Percentiles rank a stretch among this genome's conserved stretches.
phyloP scores from a whole-genome alignment of 2,113 vertebrate genomes.

The Cnemophilus loriae region DNA sequence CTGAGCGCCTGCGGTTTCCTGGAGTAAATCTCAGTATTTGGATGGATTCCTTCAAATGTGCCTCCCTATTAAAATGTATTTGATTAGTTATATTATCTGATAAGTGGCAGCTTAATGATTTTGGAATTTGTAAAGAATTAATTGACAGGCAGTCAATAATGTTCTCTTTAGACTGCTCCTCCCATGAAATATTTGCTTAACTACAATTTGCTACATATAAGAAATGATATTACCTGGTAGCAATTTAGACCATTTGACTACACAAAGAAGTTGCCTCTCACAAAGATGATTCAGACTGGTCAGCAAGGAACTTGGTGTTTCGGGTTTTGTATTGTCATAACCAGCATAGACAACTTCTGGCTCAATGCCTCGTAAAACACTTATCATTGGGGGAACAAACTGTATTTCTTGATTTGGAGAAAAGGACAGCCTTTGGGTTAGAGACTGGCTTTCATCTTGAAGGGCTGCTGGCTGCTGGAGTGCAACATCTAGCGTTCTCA shows the following conservation, averaged over 20 bases:
- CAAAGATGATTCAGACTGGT: conserved; percentile 91
- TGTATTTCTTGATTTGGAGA: conserved; percentile 83
- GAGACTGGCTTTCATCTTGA: conserved; percentile 74
- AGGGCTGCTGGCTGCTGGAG: conserved; percentile 78
- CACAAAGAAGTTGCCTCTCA: conserved; percentile 92
- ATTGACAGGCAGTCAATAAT: not conserved
- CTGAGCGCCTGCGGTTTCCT: not conserved
- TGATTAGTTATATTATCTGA: not conserved
- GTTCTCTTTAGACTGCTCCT: not conserved
- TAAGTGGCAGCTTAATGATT: not conserved
- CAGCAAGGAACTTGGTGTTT: conserved; percentile 85
- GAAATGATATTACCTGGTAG: conserved; percentile 85
- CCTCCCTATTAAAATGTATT: not conserved
- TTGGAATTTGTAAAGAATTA: not conserved
- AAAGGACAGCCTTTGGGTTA: conserved; percentile 78
- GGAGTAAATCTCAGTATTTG: not conserved
- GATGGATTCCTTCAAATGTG: not conserved
- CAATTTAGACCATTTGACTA: conserved; percentile 96
- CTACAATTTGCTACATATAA: not conserved
- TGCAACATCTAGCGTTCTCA: conserved; percentile 79
- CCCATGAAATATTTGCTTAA: not conserved
- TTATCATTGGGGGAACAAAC: conserved; percentile 82
- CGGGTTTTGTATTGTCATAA: conserved; percentile 82
- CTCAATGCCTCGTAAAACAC: conserved; percentile 89
- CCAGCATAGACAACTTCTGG: conserved; percentile 88